These are phyloP conservation scores for Coilia nasus DNA, from an alignment of 2,797 vertebrate species.

Conservation along the genomic window DNA sequence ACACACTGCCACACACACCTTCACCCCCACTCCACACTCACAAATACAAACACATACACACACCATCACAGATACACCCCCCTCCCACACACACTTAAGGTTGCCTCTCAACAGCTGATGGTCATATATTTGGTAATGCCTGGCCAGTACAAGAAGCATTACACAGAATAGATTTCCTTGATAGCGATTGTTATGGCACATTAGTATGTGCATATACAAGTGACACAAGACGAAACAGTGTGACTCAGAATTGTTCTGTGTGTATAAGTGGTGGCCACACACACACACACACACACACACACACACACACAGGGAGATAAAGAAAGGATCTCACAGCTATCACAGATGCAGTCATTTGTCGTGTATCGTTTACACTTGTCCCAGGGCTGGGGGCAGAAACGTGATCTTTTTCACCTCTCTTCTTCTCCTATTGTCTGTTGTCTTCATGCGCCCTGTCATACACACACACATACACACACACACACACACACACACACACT, in stretches of 20 bases:
- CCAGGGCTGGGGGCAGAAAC: background rate
- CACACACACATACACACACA: background rate
- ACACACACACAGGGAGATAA: background rate
- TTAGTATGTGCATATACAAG: too few relatives aligned
- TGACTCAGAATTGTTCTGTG: too few relatives aligned
- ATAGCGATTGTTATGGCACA: too few relatives aligned
- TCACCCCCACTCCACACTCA: background rate
- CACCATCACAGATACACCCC: background rate
- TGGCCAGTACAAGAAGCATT: too few relatives aligned
- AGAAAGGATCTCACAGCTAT: constrained; percentile 8
- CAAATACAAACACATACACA: background rate
- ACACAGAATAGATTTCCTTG: too few relatives aligned
- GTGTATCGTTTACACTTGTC: constrained; percentile 15
- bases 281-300: background rate
- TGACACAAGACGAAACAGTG: too few relatives aligned
- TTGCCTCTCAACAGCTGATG: too few relatives aligned
- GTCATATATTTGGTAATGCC: too few relatives aligned
- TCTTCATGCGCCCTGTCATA: background rate
- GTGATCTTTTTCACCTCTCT: constrained; percentile 1
- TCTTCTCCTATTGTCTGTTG: background rate
- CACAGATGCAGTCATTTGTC: background rate
- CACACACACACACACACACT: background rate
- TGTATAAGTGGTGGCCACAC: too few relatives aligned
- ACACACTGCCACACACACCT: background rate
- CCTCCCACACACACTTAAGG: too few relatives aligned